These are phyloP conservation scores for Chloropsis hardwickii DNA, from an alignment of 2,113 vertebrate species.

Conservation along the genomic window DNA sequence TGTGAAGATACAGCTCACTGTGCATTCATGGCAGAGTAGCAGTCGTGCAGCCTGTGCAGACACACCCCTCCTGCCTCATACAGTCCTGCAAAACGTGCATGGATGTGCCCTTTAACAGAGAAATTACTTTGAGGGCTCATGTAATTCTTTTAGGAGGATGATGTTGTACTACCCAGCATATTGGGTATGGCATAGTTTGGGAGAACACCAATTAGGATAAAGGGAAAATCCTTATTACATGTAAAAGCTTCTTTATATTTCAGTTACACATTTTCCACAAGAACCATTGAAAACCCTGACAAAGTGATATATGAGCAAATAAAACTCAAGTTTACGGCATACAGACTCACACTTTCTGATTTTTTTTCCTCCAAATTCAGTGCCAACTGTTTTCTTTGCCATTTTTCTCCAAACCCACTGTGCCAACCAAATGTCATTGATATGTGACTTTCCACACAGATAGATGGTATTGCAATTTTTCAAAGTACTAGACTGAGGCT, in stretches of 20 bases:
- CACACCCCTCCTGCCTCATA: accelerated
- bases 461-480: not conserved
- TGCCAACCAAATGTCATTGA: constrained; percentile 38
- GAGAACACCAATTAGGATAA: not conserved
- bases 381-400: not conserved
- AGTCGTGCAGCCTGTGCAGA: not conserved
- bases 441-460: constrained; percentile 17
- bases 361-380: not conserved
- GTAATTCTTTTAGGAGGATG: not conserved
- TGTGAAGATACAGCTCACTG: not conserved
- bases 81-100: not conserved
- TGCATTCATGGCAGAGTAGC: not conserved
- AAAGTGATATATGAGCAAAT: constrained; percentile 41
- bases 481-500: not conserved
- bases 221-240: not conserved
- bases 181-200: not conserved
- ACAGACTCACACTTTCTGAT: constrained; percentile 13
- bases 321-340: constrained; percentile 1
- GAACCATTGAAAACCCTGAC: constrained; percentile 24
- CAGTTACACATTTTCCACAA: constrained; percentile 17
- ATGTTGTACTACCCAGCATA: not conserved
- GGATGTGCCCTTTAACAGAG: not conserved
- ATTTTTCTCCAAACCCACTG: not conserved
- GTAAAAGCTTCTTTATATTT: not conserved
- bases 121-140: not conserved